A percentile compares a stretch with the other conserved stretches of the same genome.
These are phyloP conservation scores for Pipistrellus pipistrellus DNA, from an alignment of 2,797 vertebrate species.

Conservation along the genomic window DNA sequence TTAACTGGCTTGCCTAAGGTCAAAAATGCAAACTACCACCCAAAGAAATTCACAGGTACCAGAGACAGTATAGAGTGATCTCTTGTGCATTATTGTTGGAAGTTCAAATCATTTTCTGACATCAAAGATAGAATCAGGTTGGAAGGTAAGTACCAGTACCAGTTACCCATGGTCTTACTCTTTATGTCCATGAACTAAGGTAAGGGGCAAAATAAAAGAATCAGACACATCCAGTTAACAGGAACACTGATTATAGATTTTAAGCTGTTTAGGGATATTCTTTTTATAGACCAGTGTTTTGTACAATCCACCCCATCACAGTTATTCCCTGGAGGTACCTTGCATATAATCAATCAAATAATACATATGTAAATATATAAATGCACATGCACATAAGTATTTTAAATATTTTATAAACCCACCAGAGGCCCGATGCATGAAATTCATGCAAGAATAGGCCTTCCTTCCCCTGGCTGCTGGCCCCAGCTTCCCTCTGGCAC, in stretches of 20 bases:
- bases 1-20: neutral
- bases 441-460: too few species aligned
- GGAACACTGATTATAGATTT: neutral
- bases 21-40: neutral
- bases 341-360: neutral
- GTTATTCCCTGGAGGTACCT: neutral
- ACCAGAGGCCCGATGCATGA: too few species aligned
- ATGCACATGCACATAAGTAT: neutral
- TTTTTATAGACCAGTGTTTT: neutral
- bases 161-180: neutral
- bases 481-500: too few species aligned
- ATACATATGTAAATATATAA: neutral
- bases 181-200: constrained; percentile 28
- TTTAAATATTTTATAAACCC: neutral
- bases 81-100: neutral
- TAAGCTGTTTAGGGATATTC: neutral
- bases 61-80: neutral
- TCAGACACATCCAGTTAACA: neutral
- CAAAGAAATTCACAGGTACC: neutral
- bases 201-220: neutral
- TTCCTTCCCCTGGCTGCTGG: too few species aligned
- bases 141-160: neutral
- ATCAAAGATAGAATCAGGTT: neutral
- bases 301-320: neutral
- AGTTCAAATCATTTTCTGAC: neutral